phyloP scores from a whole-genome alignment of 2,797 vertebrate genomes.

The Takifugu ocellatus region DNA sequence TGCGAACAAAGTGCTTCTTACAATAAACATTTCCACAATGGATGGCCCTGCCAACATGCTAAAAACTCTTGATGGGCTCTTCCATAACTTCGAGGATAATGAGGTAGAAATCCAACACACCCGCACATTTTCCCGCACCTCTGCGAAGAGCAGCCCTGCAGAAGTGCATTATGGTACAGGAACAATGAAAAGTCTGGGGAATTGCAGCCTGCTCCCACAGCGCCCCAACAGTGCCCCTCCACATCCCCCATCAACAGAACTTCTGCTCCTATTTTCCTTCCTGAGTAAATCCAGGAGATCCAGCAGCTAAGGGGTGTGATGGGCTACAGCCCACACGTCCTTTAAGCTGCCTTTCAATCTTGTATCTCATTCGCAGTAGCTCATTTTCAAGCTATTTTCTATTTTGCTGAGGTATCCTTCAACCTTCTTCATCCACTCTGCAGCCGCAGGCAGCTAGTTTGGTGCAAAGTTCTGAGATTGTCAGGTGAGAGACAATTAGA shows the following conservation, averaged over 20 bases:
- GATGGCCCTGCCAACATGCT: slow-evolving; percentile 1
- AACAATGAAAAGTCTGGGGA: slow-evolving; percentile 78
- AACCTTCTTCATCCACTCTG: not conserved
- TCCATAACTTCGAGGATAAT: slow-evolving; percentile 22
- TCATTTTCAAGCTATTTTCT: no score
- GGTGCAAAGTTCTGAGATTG: slow-evolving; percentile 50
- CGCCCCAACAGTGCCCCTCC: slow-evolving; percentile 75
- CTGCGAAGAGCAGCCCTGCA: slow-evolving; percentile 58
- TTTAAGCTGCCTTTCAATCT: slow-evolving; percentile 29
- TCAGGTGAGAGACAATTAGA: slow-evolving; percentile 69
- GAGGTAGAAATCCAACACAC: slow-evolving; percentile 24
- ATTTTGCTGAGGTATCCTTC: not conserved
- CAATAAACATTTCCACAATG: slow-evolving; percentile 6
- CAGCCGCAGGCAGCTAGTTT: slow-evolving; percentile 40
- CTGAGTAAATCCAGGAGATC: slow-evolving; percentile 77
- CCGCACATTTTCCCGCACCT: slow-evolving; percentile 62
- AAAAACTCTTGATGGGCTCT: slow-evolving; percentile 9
- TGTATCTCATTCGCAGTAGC: slow-evolving; percentile 21
- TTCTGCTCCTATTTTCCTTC: slow-evolving; percentile 76
- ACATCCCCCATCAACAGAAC: slow-evolving; percentile 75
- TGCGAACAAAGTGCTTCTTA: slow-evolving; percentile 1
- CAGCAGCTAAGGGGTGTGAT: slow-evolving; percentile 70
- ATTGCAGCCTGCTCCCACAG: slow-evolving; percentile 79
- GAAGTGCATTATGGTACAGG: slow-evolving; percentile 55
- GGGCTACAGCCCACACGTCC: slow-evolving; percentile 13